These are phyloP conservation scores for Accipiter virgatus DNA, from an alignment of 2,113 vertebrate species.

Conservation along the genomic window DNA sequence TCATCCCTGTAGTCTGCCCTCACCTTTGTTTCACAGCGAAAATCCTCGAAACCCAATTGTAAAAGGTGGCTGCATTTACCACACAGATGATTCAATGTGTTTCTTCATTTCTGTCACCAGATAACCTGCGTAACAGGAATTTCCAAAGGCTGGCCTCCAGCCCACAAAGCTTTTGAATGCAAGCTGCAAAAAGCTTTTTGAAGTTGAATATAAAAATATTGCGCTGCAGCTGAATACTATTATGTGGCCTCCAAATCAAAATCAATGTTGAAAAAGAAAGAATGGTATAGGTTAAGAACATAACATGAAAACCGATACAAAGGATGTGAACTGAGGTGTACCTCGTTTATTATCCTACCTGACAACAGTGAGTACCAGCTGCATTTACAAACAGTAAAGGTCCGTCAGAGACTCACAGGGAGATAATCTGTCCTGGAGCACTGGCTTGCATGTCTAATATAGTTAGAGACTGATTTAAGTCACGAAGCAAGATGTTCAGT, in stretches of 20 bases:
- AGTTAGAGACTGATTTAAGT: slow-evolving; percentile 17
- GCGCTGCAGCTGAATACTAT: background rate
- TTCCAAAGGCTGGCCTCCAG: background rate
- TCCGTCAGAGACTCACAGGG: background rate
- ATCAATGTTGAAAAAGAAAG: background rate
- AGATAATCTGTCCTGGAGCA: slow-evolving; percentile 47
- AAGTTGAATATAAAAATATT: background rate
- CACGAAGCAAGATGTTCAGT: background rate
- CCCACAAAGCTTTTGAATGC: background rate
- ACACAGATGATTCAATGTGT: background rate
- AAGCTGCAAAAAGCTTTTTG: background rate
- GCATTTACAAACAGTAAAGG: slow-evolving; percentile 16
- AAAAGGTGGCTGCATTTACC: background rate
- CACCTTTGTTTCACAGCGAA: slow-evolving; percentile 20
- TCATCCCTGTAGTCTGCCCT: slow-evolving; percentile 13
- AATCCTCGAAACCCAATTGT: background rate
- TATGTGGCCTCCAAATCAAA: slow-evolving; percentile 22
- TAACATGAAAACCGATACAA: background rate
- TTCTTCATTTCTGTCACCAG: background rate
- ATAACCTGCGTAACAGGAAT: background rate
- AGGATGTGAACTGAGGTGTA: slow-evolving; percentile 6
- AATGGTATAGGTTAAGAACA: slow-evolving; percentile 13
- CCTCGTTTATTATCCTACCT: slow-evolving; percentile 44
- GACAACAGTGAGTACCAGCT: slow-evolving; percentile 4
- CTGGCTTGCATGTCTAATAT: slow-evolving; percentile 1